Evolutionary conservation across 2,888 invertebrate species (phyloP), one percentile per base, ranked within the genome.

Genomic region (Drosophila imparisetae): DNA sequence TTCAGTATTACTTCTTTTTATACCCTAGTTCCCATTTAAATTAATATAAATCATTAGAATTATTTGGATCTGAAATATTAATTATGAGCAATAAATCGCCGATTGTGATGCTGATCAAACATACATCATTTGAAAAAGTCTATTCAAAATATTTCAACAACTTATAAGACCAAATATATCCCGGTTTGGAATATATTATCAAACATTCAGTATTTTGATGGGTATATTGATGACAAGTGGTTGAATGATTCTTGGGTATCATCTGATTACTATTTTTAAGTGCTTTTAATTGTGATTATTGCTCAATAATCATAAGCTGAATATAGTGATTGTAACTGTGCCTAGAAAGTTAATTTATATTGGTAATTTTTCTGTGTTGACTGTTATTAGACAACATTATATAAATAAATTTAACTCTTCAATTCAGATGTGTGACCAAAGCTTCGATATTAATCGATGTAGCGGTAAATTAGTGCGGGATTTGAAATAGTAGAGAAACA

Each of bases 31-130:
- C 6, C 10, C 1, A 0, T 38, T 40, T 21, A 6, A 11, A 11
- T 42, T 6, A 42, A 13, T 21, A 21, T 42, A 42, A 13, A 13
- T 21, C 21, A 6, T 21, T 2, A 0, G 5, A n/a, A 42, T 18
- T 42, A 21, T 6, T 42, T 21, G 2, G 21, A 42, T 3, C 6
- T 42, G 6, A 2, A 42, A n/a, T 6, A 11, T 42, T 6, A 42
- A 6, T 0, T 6, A 13, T 21, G 7, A 4, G 7, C 13, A 21
- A 45, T 13, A 7, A 0, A 2, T 40, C 4, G n/a, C 0, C 5
- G 4, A 11, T 1, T 21, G 13, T 3, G 7, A 7, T 1, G 13
- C 21, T 45, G 21, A 6, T 15, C 45, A 15, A 21, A 4, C 21
- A 4, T 2, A 15, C 2, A 45, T 13, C 0, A 21, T 21, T 15